Evolutionary conservation across 2,797 vertebrate genomes (phyloP).

Genomic region (Danio albolineatus): DNA sequence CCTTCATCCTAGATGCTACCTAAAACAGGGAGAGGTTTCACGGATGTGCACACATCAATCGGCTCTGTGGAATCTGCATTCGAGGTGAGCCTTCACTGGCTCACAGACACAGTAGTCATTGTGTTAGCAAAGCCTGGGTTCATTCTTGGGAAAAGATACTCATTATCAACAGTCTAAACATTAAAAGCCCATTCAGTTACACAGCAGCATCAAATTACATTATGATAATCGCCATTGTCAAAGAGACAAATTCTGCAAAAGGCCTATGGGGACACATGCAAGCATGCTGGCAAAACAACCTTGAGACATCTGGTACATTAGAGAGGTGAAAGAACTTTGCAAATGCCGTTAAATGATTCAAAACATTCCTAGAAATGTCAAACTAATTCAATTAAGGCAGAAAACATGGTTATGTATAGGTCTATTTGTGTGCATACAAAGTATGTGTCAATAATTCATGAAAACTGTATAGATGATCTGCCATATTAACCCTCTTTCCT

Average conservation of each 20-base stretch:
- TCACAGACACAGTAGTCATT: not conserved
- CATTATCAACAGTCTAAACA: constrained; percentile 40
- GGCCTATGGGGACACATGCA: constrained; percentile 33
- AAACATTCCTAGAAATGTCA: constrained; percentile 38
- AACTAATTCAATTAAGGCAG: constrained; percentile 9
- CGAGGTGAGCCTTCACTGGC: not conserved
- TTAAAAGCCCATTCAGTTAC: constrained; percentile 41
- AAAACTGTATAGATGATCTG: constrained; percentile 2
- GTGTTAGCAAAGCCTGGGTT: not conserved
- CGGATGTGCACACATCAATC: constrained; percentile 8
- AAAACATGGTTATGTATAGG: constrained; percentile 9
- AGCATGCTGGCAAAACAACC: constrained; percentile 43
- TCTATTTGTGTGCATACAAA: constrained; percentile 20
- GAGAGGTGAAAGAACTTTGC: constrained; percentile 39
- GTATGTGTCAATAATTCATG: constrained; percentile 16
- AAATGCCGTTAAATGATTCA: constrained; percentile 27
- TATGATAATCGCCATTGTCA: constrained; percentile 36
- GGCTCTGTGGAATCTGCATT: constrained; percentile 4
- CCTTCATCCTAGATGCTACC: not conserved
- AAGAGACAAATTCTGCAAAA: constrained; percentile 35
- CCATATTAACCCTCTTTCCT: not conserved
- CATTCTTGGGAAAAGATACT: not conserved
- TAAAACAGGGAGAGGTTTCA: not conserved
- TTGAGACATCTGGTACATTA: constrained; percentile 41
- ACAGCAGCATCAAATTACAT: constrained; percentile 38